Conservation (phyloP, 2,797 vertebrate species). For the Harpagifer antarcticus region DNA sequence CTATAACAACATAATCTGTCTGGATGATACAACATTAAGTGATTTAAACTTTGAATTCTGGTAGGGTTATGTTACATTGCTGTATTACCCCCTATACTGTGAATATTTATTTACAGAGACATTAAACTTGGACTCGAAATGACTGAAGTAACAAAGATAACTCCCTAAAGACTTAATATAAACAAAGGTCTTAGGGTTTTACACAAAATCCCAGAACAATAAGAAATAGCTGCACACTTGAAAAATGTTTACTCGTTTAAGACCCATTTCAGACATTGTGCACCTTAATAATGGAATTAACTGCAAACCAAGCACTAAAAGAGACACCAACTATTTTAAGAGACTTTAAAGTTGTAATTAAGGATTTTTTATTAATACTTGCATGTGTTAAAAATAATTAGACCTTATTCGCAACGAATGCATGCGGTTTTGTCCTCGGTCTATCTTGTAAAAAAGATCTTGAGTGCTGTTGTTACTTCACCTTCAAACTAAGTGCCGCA, state of each 20-base stretch:
- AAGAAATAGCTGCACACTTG: not conserved
- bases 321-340: not conserved
- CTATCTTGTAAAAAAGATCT: not conserved
- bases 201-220: not conserved
- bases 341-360: not conserved
- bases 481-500: not conserved
- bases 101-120: not conserved
- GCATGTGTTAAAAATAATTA: not conserved
- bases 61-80: not conserved
- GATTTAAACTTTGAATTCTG: not conserved
- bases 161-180: not conserved
- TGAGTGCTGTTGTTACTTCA: not conserved
- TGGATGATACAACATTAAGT: not conserved
- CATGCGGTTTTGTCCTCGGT: too few relatives aligned
- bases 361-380: not conserved
- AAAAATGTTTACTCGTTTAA: not conserved
- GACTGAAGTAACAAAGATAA: not conserved
- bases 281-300: not conserved
- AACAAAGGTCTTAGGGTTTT: not conserved
- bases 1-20: not conserved
- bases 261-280: not conserved
- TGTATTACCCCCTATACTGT: not conserved
- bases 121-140: not conserved
- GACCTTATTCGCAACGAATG: not conserved
- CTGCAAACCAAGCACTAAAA: not conserved